Base-by-base conservation (phyloP, 2,113 vertebrate species). In the Gasterosteus nipponicus region DNA sequence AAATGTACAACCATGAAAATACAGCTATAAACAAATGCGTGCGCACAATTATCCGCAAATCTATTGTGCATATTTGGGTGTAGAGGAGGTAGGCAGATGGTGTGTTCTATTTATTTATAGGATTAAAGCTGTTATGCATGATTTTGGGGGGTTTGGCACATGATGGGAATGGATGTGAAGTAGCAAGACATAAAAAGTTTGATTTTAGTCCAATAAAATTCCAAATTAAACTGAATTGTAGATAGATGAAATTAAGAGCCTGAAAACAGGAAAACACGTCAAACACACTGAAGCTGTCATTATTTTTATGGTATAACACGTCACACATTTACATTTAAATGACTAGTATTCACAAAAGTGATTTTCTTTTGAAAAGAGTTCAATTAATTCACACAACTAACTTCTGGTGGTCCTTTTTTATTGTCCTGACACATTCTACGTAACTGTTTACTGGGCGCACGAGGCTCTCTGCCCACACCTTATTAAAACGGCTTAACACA, bases 331-430 rank as follows among this genome's bases (percentile, higher is more conserved):
- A 57, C 18, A 69, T 46, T 73, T 57, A 49, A 68, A 53, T 38
- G 12, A 69, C 73, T 47, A 12, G 47, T 29, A 22, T 42, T 41
- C 51, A 57, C 19, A 18, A 22, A 58, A 39, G 42, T 10, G 31
- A 70, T 77, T 53, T 68, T 71, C 59, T 70, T 75, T 62, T 75
- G 58, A 86, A 69, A 66, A 46, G 53, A 66, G 33, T 70, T 80
- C 73, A 85, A 77, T 83, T 84, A 61, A 82, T 71, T 60, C 61
- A 56, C 35, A 39, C 62, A 78, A 75, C 76, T 74, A 57, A 73
- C 69, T 90, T 92, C 77, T 89, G 91, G 91, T 92, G 91, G 93
- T 89, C 90, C 82, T 57, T 71, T 72, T 84, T 88, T 75, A 89
- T 87, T 82, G 76, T 88, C 78, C 78, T 77, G 74, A 90, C 87